Evolutionary conservation across 2,888 invertebrate species (phyloP).

Genomic region (Synergus umbraculus): DNA sequence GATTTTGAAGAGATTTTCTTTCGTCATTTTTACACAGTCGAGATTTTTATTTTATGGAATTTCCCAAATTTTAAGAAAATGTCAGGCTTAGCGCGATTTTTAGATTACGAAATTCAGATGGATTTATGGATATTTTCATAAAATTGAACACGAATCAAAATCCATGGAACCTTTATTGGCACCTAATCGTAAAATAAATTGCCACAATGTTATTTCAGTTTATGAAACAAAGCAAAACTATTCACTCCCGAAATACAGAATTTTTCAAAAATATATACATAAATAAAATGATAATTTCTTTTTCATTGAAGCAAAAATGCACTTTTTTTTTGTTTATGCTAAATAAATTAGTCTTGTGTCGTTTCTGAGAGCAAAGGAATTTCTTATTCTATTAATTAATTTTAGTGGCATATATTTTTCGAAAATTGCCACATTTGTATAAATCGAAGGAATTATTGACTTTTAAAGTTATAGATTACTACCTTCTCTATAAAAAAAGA

Average conservation of each 20-base stretch:
- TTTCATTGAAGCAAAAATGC: not conserved
- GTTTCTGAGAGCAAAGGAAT: constrained; percentile 6
- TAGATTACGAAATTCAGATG: too few relatives aligned
- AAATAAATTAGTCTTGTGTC: not conserved
- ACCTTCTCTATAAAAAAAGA: not conserved
- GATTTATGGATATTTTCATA: too few relatives aligned
- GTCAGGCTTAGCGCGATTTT: too few relatives aligned
- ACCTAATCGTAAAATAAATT: not conserved
- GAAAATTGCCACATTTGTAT: not conserved
- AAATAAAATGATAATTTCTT: not conserved
- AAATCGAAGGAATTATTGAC: not conserved
- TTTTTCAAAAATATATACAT: not conserved
- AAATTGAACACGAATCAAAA: not conserved
- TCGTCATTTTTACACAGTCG: too few relatives aligned
- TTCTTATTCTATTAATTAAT: not conserved
- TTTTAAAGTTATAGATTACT: not conserved
- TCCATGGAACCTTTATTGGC: not conserved
- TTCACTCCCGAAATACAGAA: not conserved
- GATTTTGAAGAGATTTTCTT: too few relatives aligned
- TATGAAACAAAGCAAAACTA: not conserved
- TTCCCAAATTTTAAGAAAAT: too few relatives aligned
- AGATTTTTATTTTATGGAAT: too few relatives aligned
- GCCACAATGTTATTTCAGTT: constrained; percentile 1
- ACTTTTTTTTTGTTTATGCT: not conserved
- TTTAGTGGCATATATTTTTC: not conserved